These are phyloP conservation scores for Ectemnius continuus DNA, from an alignment of 2,888 invertebrate species.

Conservation along the genomic window DNA sequence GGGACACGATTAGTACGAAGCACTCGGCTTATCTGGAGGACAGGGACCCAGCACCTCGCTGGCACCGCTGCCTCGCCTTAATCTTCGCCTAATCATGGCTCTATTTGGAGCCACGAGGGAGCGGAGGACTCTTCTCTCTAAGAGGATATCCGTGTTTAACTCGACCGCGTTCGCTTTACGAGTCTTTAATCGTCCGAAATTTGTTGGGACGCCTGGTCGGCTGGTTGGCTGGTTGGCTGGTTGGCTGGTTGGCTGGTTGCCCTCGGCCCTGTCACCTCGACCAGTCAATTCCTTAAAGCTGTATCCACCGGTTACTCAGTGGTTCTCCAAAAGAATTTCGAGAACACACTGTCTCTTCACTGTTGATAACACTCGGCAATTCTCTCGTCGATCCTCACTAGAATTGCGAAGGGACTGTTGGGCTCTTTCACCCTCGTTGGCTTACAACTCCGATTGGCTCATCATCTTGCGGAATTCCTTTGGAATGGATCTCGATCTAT, in stretches of 20 bases:
- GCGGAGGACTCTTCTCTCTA: constrained; percentile 67
- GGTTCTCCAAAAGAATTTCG: constrained; percentile 25
- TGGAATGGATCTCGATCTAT: constrained; percentile 37
- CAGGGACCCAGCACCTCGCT: constrained; percentile 66
- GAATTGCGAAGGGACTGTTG: constrained; percentile 9
- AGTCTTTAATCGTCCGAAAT: constrained; percentile 76
- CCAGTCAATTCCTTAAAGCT: constrained; percentile 39
- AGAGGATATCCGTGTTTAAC: constrained; percentile 77
- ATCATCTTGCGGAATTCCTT: constrained; percentile 29
- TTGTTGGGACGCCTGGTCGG: constrained; percentile 68
- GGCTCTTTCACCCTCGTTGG: constrained; percentile 45
- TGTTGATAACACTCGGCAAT: background rate
- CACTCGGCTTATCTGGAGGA: constrained; percentile 67
- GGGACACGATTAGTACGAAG: constrained; percentile 69
- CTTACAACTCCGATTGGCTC: constrained; percentile 42
- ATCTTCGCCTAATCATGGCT: constrained; percentile 75
- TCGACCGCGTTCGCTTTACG: constrained; percentile 70
- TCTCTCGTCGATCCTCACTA: background rate
- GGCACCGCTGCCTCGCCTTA: constrained; percentile 47
- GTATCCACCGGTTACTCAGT: constrained; percentile 16
- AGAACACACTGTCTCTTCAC: too few relatives aligned
- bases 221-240: too few relatives aligned
- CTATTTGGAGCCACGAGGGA: constrained; percentile 73
- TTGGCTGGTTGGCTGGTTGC: too few relatives aligned
- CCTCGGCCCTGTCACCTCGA: constrained; percentile 42